Percentiles rank a stretch among this genome's conserved stretches.
Conservation (phyloP, 2,113 vertebrate species). For the Amblyopsis rosae region DNA sequence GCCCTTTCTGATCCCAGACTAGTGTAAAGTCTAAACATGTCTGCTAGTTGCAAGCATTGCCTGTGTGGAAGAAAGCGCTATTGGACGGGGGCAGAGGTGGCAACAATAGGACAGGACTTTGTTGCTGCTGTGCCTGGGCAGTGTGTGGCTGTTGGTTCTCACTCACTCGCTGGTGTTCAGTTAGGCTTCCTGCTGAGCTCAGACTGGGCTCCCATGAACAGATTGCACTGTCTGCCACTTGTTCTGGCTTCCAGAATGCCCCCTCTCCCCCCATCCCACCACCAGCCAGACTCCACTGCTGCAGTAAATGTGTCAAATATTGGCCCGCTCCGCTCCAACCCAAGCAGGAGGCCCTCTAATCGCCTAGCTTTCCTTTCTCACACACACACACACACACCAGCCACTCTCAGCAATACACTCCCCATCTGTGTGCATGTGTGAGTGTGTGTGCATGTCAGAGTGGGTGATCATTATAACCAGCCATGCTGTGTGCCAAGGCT, state of each 20-base stretch:
- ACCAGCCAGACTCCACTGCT: slow-evolving; percentile 28
- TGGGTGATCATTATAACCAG: slow-evolving; percentile 32
- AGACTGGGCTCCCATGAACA: slow-evolving; percentile 67
- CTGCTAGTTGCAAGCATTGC: too few species aligned
- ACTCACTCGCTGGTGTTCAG: slow-evolving; percentile 53
- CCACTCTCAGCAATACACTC: slow-evolving; percentile 28
- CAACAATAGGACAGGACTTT: background rate
- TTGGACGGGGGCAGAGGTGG: background rate
- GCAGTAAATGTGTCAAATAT: slow-evolving; percentile 64
- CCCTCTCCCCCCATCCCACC: slow-evolving; percentile 33
- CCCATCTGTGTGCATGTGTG: slow-evolving; percentile 56
- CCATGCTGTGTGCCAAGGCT: slow-evolving; percentile 45
- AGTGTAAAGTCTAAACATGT: too few species aligned
- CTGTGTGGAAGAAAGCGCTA: too few species aligned
- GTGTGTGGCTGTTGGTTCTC: slow-evolving; percentile 20
- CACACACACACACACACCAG: slow-evolving; percentile 56
- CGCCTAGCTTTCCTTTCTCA: slow-evolving; percentile 56
- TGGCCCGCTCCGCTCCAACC: slow-evolving; percentile 51
- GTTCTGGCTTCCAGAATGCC: slow-evolving; percentile 51
- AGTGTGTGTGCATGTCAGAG: slow-evolving; percentile 7
- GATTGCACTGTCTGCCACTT: slow-evolving; percentile 76
- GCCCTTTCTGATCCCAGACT: too few species aligned
- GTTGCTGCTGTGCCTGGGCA: slow-evolving; percentile 24
- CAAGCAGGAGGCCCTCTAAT: slow-evolving; percentile 65
- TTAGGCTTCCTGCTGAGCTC: slow-evolving; percentile 56